Percentiles rank a stretch among this genome's conserved stretches.
phyloP scores from a whole-genome alignment of 1,140 invertebrate species.

The Pentalonia nigronervosa region DNA sequence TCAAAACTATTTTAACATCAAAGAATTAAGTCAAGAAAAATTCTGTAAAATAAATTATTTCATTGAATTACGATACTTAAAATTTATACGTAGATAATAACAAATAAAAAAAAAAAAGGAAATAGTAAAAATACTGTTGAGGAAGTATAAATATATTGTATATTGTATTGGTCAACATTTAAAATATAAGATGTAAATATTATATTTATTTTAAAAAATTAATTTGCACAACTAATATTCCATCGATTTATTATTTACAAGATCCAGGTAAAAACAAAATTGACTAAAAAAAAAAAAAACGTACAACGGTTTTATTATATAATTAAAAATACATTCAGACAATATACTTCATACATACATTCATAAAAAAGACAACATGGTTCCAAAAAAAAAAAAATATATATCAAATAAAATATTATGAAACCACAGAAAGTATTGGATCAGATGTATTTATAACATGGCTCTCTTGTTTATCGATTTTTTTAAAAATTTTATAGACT shows the following conservation, averaged over 20 bases:
- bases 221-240: slow-evolving; percentile 52
- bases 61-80: neutral
- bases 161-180: neutral
- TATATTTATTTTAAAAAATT: slow-evolving; percentile 50
- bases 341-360: slow-evolving; percentile 21
- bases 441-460: slow-evolving; percentile 24
- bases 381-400: slow-evolving; percentile 35
- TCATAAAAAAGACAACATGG: slow-evolving; percentile 40
- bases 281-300: slow-evolving; percentile 49
- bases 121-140: neutral
- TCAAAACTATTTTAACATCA: neutral
- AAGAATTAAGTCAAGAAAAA: neutral
- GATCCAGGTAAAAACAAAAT: slow-evolving; percentile 35
- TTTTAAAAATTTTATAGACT: neutral
- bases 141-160: neutral
- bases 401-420: slow-evolving; percentile 7
- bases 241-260: slow-evolving; percentile 43
- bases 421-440: neutral
- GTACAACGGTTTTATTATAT: slow-evolving; percentile 49
- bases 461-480: slow-evolving; percentile 20
- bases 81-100: neutral
- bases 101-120: neutral
- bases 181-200: slow-evolving; percentile 6
- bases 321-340: slow-evolving; percentile 56
- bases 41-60: neutral